Percentiles rank a stretch among this genome's conserved stretches.
Evolutionary conservation across 2,888 invertebrate species (phyloP).

Genomic region (Keiferia lycopersicella): DNA sequence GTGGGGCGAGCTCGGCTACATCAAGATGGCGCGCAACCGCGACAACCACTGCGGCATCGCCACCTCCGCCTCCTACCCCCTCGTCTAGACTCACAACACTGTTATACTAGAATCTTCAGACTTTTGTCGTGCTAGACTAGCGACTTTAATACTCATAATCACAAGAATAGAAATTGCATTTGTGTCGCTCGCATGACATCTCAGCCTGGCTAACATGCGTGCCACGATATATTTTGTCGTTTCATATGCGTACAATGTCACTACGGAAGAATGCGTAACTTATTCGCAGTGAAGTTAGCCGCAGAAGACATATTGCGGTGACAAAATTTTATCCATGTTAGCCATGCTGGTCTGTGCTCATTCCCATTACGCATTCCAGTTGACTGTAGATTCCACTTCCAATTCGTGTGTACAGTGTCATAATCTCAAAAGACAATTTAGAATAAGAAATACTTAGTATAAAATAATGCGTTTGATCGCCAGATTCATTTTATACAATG

Average conservation of each 20-base stretch:
- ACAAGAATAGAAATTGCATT: too few species aligned
- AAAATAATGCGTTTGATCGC: not conserved
- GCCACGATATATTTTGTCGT: too few species aligned
- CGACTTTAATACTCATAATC: too few species aligned
- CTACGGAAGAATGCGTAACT: too few species aligned
- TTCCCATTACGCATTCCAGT: not conserved
- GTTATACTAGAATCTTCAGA: not conserved
- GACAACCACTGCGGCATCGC: conserved; percentile 95
- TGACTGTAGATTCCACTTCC: not conserved
- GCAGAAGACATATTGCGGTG: too few species aligned
- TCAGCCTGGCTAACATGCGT: too few species aligned
- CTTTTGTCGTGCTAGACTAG: not conserved
- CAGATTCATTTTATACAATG: not conserved
- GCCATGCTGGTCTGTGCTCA: not conserved
- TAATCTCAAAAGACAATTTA: conserved; percentile 19
- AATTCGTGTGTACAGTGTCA: conserved; percentile 9
- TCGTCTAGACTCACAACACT: conserved; percentile 78
- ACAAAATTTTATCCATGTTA: too few species aligned
- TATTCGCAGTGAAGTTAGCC: too few species aligned
- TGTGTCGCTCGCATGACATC: too few species aligned
- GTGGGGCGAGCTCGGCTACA: conserved; percentile 94
- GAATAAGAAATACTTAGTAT: conserved; percentile 10
- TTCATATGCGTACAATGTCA: too few species aligned
- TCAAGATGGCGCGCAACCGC: conserved; percentile 92
- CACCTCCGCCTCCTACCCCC: conserved; percentile 90